Evolutionary conservation across 2,113 vertebrate species (phyloP), one percentile per base, ranked within the genome.

Genomic region (Bungarus multicinctus): DNA sequence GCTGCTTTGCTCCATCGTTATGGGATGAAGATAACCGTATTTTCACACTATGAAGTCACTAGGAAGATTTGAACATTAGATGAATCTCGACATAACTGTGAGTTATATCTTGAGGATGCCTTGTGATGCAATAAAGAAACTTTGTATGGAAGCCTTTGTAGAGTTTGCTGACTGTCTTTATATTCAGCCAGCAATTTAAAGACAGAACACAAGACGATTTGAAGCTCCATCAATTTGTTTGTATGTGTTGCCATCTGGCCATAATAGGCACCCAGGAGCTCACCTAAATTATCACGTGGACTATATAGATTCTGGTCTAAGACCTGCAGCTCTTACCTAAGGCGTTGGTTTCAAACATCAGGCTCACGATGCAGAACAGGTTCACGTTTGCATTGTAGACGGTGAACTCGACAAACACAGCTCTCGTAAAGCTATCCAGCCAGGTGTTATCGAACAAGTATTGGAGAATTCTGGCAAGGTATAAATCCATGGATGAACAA

Each of bases 351-450:
- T 99, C 99, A 94, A 99, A 98, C 89, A 98, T 98, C 89, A 99
- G 97, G 1, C 96, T 98, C 94, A 98, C 95, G 16, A 98, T 97
- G 96, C 99, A 99, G 97, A 99, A 99, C 86, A 99, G 98, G 96
- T 99, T 99, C 96, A 99, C 98, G 0, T 99, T 99, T 93, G 99
- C 98, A 1, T 99, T 99, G 97, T 99, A 99, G 95, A 99, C 98
- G 0, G 98, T 99, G 96, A 99, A 99, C 97, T 99, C 99, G 90
- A 98, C 97, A 97, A 99, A 99, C 94, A 99, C 95, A 0, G 98
- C 99, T 94, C 98, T 98, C 10, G 98, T 99, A 96, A 98, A 98
- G 88, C 95, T 92, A 91, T 99, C 99, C 91, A 99, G 96, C 99
- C 99, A 99, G 89, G 97, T 95, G 14, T 98, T 98, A 93, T 98